Evolutionary conservation across 2,888 invertebrate species (phyloP).

Genomic region (Drosophila paracracens): DNA sequence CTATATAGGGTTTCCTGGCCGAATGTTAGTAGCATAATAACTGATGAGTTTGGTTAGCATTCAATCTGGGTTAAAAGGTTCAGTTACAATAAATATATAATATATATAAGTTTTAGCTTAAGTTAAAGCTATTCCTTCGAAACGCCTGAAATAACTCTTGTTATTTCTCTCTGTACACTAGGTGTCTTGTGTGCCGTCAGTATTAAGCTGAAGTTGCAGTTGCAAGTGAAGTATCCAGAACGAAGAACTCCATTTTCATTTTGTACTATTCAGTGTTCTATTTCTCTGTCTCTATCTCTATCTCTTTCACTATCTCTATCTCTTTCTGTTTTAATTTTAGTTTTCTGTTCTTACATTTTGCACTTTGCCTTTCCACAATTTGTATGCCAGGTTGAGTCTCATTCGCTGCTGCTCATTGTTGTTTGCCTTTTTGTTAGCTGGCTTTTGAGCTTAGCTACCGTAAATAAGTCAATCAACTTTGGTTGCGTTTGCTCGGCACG

Average conservation of each 20-base stretch:
- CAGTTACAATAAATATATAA: background rate
- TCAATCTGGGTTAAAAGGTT: background rate
- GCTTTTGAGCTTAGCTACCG: slow-evolving; percentile 30
- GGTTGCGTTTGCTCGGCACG: slow-evolving; percentile 47
- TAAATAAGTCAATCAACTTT: slow-evolving; percentile 62
- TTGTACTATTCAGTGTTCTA: slow-evolving; percentile 13
- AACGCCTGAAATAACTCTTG: background rate
- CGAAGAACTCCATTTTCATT: slow-evolving; percentile 35
- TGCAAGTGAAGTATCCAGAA: slow-evolving; percentile 33
- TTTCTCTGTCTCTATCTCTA: slow-evolving; percentile 9
- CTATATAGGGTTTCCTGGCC: background rate
- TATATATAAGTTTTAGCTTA: too few species aligned
- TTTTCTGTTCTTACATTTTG: slow-evolving; percentile 18
- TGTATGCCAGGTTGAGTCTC: slow-evolving; percentile 25
- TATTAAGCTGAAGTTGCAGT: slow-evolving; percentile 16
- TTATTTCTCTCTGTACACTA: slow-evolving; percentile 18
- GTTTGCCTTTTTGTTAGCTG: slow-evolving; percentile 29
- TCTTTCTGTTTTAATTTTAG: slow-evolving; percentile 13
- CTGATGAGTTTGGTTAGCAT: background rate
- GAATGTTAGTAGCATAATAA: background rate
- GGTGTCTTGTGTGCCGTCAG: slow-evolving; percentile 12
- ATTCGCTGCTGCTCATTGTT: slow-evolving; percentile 21
- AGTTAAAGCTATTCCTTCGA: background rate
- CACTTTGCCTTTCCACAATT: slow-evolving; percentile 21
- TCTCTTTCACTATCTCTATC: slow-evolving; percentile 5